These are phyloP conservation scores for Yponomeuta malinellus DNA, from an alignment of 2,888 invertebrate species.

Conservation along the genomic window DNA sequence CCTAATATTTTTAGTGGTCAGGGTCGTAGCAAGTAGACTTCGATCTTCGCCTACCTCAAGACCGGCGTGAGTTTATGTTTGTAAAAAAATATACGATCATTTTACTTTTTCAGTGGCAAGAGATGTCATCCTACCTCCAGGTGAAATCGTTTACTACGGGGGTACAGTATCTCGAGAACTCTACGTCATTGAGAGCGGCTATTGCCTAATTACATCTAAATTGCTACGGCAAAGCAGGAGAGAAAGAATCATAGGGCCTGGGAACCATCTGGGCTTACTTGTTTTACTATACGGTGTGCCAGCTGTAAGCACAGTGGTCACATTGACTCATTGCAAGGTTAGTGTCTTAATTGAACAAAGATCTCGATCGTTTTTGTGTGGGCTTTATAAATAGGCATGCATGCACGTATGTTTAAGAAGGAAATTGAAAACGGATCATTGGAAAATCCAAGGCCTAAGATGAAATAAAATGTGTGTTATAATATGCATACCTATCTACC, in stretches of 20 bases:
- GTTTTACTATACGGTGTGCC: constrained; percentile 67
- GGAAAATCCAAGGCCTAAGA: too few relatives aligned
- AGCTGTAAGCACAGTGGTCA: constrained; percentile 61
- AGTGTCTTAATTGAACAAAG: constrained; percentile 19
- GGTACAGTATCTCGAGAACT: constrained; percentile 69
- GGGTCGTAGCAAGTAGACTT: too few relatives aligned
- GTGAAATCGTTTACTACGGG: constrained; percentile 70
- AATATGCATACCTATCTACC: too few relatives aligned
- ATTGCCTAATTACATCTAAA: constrained; percentile 59
- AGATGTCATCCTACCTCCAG: constrained; percentile 66
- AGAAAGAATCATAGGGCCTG: constrained; percentile 60
- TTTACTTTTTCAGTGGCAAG: constrained; percentile 43
- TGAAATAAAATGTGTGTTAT: too few relatives aligned
- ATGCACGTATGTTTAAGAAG: too few relatives aligned
- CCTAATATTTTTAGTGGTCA: too few relatives aligned
- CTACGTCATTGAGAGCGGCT: constrained; percentile 70
- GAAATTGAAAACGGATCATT: too few relatives aligned
- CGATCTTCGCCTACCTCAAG: too few relatives aligned
- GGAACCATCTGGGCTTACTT: constrained; percentile 61
- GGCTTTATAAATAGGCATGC: neutral
- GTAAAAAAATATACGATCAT: too few relatives aligned
- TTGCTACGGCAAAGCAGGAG: constrained; percentile 42
- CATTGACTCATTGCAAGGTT: constrained; percentile 72
- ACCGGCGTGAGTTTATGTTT: too few relatives aligned
- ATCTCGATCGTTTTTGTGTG: neutral